phyloP scores from a whole-genome alignment of 2,113 vertebrate species.

The Phylloscopus trochiloides region DNA sequence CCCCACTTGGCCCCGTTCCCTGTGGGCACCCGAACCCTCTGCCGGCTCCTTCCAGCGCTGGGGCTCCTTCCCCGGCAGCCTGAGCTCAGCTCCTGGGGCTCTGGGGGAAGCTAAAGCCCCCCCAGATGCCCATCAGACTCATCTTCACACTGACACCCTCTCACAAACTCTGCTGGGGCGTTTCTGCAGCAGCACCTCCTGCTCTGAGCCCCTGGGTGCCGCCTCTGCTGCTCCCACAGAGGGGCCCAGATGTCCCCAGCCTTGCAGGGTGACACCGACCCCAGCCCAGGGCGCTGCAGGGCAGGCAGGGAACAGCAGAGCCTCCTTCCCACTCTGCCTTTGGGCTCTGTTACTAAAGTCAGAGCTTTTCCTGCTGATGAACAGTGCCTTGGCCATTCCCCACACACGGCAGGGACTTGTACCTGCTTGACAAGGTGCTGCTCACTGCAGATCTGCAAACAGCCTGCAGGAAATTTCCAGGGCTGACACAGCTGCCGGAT shows the following conservation, averaged over 20 bases:
- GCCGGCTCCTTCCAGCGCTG: neutral
- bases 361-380: neutral
- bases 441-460: neutral
- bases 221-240: neutral
- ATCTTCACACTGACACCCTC: rapidly evolving
- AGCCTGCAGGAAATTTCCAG: neutral
- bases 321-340: rapidly evolving
- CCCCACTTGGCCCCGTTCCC: neutral
- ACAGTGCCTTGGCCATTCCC: neutral
- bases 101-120: neutral
- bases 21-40: neutral
- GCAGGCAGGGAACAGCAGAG: neutral
- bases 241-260: neutral
- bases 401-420: rapidly evolving
- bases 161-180: neutral
- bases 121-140: rapidly evolving
- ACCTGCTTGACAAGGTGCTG: neutral
- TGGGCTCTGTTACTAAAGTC: neutral
- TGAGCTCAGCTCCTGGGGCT: neutral
- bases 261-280: rapidly evolving
- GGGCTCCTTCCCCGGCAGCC: neutral
- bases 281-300: neutral
- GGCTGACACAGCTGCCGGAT: neutral
- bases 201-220: rapidly evolving
- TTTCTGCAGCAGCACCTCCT: neutral